Evolutionary conservation across 2,888 invertebrate genomes (phyloP), one percentile per base, ranked within the genome.

Genomic region (Melinaea marsaeus): DNA sequence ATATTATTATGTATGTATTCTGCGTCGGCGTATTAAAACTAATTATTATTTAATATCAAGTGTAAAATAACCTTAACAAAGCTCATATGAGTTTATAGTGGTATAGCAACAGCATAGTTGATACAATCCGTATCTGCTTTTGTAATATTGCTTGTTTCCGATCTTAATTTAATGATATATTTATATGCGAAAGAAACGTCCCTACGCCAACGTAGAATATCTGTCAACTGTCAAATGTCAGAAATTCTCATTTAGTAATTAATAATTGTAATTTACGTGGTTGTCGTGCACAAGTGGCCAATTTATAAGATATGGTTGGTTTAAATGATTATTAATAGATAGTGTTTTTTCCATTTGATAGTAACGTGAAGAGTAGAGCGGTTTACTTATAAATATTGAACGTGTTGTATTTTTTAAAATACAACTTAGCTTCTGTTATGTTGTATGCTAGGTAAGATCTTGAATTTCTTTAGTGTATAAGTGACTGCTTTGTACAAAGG

Each of bases 401-500:
- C 9, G 32, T 2, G 2, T 9, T 51, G 51, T 51, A 51, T 32
- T 51, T 51, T 51, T 48, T 22, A 48, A 48, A 22, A 48, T 22
- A 13, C 22, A n/a, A 22, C 13, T 7, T 7, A n/a, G n/a, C 2
- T 32, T 51, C 32, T 46, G 1, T 51, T 32, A 3, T 51, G 42
- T 9, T 42, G 11, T 42, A 37, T 37, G 37, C 22, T 37, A 37
- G 3, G 42, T 42, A 42, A 42, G 42, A 9, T 42, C 34, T 47
- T 56, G 11, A 22, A 48, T 22, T 22, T 55, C 42, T 7, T 56
- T 58, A 35, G 33, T 33, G 42, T 51, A 35, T 64, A 55, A 60
- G 51, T 51, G 57, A 60, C 58, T 34, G 67, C 69, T 67, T 70
- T 70, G 67, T 69, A 72, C 56, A 69, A 61, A 60, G 45, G 65